A percentile compares a stretch with the other conserved stretches of the same genome.
phyloP scores from a whole-genome alignment of 2,797 vertebrate species.

The Mormyrus proboscirostris region DNA sequence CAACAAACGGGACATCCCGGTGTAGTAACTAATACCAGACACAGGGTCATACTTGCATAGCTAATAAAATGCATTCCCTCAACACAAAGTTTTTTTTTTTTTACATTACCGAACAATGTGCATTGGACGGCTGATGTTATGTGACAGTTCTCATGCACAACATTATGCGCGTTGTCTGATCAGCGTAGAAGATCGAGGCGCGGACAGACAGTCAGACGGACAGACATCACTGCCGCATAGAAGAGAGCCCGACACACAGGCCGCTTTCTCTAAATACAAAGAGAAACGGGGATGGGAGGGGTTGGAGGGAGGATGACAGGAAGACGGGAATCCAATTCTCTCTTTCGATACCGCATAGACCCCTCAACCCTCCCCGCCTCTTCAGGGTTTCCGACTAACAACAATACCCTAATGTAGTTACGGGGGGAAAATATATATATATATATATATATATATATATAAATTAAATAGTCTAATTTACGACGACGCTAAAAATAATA shows the following conservation, averaged over 20 bases:
- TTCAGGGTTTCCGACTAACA: constrained; percentile 29
- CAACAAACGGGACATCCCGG: constrained; percentile 5
- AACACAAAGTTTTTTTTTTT: constrained; percentile 2
- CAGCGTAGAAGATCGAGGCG: constrained; percentile 17
- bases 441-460: not conserved
- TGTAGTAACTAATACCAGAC: not conserved
- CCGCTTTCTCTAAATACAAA: constrained; percentile 50
- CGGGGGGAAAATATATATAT: too few species aligned
- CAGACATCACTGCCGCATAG: constrained; percentile 58
- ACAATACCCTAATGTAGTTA: constrained; percentile 25
- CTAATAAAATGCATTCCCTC: not conserved
- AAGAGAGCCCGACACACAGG: constrained; percentile 55
- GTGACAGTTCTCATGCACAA: not conserved
- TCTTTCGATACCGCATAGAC: constrained; percentile 41
- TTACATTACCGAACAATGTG: not conserved
- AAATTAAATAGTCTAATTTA: constrained; percentile 41
- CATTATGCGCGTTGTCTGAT: not conserved
- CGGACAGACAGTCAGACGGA: constrained; percentile 35
- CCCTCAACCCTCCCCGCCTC: constrained; percentile 25
- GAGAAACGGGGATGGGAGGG: constrained; percentile 44
- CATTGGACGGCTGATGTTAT: not conserved
- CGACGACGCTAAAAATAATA: constrained; percentile 55
- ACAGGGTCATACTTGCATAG: not conserved
- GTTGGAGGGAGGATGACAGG: constrained; percentile 42
- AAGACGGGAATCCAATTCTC: constrained; percentile 47